Conservation (phyloP, 2,888 invertebrate species). For the Lasioglossum vierecki region DNA sequence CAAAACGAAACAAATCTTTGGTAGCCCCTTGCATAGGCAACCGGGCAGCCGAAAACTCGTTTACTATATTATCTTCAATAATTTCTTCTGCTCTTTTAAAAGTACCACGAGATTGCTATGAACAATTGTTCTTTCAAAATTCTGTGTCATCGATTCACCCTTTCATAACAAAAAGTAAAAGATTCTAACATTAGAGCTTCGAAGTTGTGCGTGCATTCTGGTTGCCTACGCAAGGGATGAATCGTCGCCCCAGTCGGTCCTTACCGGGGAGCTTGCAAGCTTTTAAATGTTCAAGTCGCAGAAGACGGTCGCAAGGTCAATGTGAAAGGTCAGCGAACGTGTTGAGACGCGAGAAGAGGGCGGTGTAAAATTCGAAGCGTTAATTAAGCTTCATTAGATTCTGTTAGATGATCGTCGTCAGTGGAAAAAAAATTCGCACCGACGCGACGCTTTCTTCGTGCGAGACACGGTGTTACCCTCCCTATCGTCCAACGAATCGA, state of each 20-base stretch:
- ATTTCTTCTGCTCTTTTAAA: neutral
- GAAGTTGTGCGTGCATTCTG: neutral
- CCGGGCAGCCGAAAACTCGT: neutral
- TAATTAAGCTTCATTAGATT: constrained; percentile 6
- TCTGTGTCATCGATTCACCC: neutral
- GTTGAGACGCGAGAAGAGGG: neutral
- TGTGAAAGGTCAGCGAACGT: neutral
- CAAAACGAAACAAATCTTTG: neutral
- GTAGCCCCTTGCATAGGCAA: neutral
- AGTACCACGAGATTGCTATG: neutral
- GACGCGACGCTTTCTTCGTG: constrained; percentile 1
- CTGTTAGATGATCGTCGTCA: neutral
- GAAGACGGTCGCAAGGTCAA: neutral
- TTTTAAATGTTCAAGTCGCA: neutral
- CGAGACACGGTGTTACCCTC: neutral
- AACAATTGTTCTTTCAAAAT: neutral
- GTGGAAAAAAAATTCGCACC: neutral
- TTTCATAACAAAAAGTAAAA: neutral
- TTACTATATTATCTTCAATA: neutral
- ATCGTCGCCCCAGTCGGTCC: neutral
- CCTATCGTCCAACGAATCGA: neutral
- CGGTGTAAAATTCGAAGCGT: neutral
- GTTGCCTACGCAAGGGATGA: neutral
- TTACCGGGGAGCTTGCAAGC: neutral
- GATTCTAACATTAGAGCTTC: neutral